Evolutionary conservation across 2,888 invertebrate genomes (phyloP).

Genomic region (Tenthredo scrophulariae): DNA sequence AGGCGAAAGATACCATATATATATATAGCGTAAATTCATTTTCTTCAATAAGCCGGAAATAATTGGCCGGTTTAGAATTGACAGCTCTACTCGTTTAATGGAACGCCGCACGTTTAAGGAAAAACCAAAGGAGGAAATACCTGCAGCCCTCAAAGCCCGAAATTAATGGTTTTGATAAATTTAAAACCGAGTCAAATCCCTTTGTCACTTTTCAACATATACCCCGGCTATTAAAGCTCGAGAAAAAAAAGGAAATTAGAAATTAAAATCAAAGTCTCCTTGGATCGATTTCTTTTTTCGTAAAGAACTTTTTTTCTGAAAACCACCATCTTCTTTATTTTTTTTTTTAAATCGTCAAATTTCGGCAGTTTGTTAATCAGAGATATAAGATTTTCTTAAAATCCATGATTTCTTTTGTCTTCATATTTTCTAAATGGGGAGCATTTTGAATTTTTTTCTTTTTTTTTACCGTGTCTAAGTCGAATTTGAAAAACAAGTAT

Average conservation of each 20-base stretch:
- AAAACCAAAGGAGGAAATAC: not conserved
- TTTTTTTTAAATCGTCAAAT: too few relatives aligned
- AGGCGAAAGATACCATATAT: not conserved
- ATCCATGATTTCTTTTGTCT: too few relatives aligned
- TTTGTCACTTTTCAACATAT: not conserved
- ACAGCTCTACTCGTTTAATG: not conserved
- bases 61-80: not conserved
- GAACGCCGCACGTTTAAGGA: not conserved
- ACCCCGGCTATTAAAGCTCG: not conserved
- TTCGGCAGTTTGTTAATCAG: too few relatives aligned
- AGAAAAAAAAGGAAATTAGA: not conserved
- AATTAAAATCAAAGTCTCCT: not conserved
- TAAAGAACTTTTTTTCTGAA: too few relatives aligned
- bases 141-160: not conserved
- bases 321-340: too few relatives aligned
- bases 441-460: too few relatives aligned
- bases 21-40: not conserved
- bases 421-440: too few relatives aligned
- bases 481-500: too few relatives aligned
- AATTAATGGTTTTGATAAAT: conserved; percentile 4
- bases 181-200: not conserved
- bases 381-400: too few relatives aligned
- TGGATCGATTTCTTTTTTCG: not conserved
- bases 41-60: conserved; percentile 16
- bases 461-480: too few relatives aligned